Conservation (phyloP, 2,888 invertebrate species). For the Deilephila porcellus region DNA sequence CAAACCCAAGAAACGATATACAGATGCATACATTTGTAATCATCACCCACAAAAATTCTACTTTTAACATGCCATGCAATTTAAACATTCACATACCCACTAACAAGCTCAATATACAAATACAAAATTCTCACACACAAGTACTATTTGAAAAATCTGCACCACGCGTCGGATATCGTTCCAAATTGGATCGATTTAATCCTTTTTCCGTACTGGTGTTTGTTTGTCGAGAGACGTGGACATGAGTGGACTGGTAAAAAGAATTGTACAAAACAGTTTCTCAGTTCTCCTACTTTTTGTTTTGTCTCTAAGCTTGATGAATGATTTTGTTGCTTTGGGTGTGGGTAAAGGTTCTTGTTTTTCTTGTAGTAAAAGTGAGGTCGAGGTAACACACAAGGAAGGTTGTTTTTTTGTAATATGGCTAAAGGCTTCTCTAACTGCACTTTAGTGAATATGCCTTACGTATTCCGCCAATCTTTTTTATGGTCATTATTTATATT, state of each 20-base stretch:
- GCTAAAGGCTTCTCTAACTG: no score
- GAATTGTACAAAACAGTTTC: constrained; percentile 29
- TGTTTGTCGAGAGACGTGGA: constrained; percentile 40
- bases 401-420: no score
- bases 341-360: not conserved
- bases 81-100: no score
- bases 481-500: no score
- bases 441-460: no score
- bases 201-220: constrained; percentile 49
- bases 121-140: not conserved
- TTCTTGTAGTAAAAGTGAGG: not conserved
- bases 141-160: constrained; percentile 43
- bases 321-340: not conserved
- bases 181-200: constrained; percentile 54
- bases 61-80: no score
- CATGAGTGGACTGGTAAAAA: constrained; percentile 44
- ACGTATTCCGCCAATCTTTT: no score
- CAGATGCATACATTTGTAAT: no score
- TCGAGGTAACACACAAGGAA: no score
- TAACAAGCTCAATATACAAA: not conserved
- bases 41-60: no score
- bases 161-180: constrained; percentile 39
- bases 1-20: no score
- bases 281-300: constrained; percentile 18
- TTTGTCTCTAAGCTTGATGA: not conserved